A percentile compares a stretch with the other conserved stretches of the same genome.
phyloP scores from a whole-genome alignment of 2,888 invertebrate species.

The Sthenelais limicola region DNA sequence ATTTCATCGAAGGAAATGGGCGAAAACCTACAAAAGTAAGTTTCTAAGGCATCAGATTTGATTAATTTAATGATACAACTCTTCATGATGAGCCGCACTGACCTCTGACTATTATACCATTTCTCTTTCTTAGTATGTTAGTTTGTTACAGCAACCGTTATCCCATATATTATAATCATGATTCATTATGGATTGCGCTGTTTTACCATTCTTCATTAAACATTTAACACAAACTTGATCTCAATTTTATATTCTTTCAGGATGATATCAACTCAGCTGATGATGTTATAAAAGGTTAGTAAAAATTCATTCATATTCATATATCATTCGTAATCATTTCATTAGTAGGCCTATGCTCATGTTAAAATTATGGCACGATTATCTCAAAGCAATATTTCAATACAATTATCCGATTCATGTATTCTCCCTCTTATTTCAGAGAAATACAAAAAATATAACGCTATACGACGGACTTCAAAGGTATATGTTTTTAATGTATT shows the following conservation, averaged over 20 bases:
- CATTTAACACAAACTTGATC: background rate
- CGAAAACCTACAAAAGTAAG: slow-evolving; percentile 47
- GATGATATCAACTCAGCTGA: slow-evolving; percentile 44
- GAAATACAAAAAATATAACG: background rate
- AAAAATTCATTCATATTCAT: background rate
- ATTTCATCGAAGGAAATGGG: slow-evolving; percentile 32
- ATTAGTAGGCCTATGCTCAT: too few species aligned
- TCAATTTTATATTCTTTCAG: slow-evolving; percentile 37
- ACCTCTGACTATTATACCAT: too few species aligned
- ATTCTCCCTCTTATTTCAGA: background rate
- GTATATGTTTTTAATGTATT: background rate
- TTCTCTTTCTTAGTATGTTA: too few species aligned
- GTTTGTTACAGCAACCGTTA: too few species aligned
- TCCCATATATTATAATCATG: too few species aligned
- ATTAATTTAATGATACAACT: too few species aligned
- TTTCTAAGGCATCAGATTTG: background rate
- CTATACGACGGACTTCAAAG: background rate
- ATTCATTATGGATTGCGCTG: background rate
- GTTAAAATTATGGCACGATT: too few species aligned
- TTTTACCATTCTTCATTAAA: background rate
- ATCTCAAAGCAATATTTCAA: background rate
- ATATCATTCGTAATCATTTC: too few species aligned
- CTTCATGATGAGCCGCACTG: too few species aligned
- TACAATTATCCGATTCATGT: too few species aligned
- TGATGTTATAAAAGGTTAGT: slow-evolving; percentile 43